A percentile compares a stretch with the other conserved stretches of the same genome.
phyloP scores from a whole-genome alignment of 1,140 invertebrate species.

The Chlorops oryzae region DNA sequence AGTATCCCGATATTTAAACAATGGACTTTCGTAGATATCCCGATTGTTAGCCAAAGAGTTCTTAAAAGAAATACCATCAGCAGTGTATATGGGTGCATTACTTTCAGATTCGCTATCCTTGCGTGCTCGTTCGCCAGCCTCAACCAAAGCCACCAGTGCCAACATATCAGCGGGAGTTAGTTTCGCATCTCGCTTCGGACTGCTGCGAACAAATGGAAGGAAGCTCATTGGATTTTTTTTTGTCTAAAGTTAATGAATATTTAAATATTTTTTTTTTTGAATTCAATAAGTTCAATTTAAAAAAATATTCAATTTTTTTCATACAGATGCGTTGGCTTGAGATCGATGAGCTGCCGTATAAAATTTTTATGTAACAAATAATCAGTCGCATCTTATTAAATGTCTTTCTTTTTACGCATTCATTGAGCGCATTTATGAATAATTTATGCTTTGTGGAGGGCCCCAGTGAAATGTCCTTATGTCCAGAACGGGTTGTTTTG shows the following conservation, averaged over 20 bases:
- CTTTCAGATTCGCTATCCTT: constrained; percentile 36
- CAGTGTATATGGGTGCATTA: constrained; percentile 1
- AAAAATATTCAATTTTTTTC: not conserved
- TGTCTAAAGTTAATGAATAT: no score
- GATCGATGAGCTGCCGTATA: no score
- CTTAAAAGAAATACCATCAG: constrained; percentile 24
- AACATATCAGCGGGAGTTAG: constrained; percentile 44
- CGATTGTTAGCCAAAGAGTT: constrained; percentile 1
- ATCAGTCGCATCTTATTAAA: no score
- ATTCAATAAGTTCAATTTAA: not conserved
- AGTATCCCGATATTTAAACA: constrained; percentile 29
- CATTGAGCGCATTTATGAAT: no score
- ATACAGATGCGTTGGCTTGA: no score
- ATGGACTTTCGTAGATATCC: not conserved
- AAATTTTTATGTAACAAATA: no score
- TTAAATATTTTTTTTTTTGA: not conserved
- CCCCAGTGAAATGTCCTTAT: no score
- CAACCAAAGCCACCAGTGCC: constrained; percentile 41
- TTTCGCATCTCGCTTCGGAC: constrained; percentile 37
- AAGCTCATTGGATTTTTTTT: no score
- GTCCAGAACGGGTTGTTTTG: no score
- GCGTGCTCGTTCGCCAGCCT: constrained; percentile 41
- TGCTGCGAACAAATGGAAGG: not conserved
- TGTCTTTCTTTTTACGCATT: no score
- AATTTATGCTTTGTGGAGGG: no score